phyloP scores from a whole-genome alignment of 2,888 invertebrate species.

The Siphonodentalium dalli region DNA sequence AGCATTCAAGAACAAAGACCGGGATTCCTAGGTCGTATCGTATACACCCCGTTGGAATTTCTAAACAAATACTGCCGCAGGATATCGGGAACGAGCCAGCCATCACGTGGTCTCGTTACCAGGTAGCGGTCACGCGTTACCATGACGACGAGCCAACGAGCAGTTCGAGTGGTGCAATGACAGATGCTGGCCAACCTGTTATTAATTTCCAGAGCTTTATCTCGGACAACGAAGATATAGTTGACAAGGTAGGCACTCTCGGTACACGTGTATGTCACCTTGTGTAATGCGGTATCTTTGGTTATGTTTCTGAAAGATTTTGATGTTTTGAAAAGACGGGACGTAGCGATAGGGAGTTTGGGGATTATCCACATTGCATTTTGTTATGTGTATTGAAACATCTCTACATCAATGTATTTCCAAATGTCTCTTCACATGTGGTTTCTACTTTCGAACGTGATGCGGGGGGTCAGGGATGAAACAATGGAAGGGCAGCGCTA shows the following conservation, averaged over 20 bases:
- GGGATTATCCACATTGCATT: too few relatives aligned
- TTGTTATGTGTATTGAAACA: too few relatives aligned
- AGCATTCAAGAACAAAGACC: slow-evolving; percentile 31
- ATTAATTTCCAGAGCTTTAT: slow-evolving; percentile 38
- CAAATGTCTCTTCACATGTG: too few relatives aligned
- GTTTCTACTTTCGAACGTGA: too few relatives aligned
- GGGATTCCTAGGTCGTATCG: slow-evolving; percentile 33
- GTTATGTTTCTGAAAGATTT: too few relatives aligned
- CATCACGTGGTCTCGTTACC: slow-evolving; percentile 44
- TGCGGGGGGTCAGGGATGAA: too few relatives aligned
- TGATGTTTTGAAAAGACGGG: too few relatives aligned
- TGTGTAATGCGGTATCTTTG: too few relatives aligned
- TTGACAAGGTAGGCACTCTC: slow-evolving; percentile 46
- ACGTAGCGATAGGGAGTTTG: too few relatives aligned
- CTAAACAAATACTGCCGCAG: slow-evolving; percentile 35
- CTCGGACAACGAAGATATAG: slow-evolving; percentile 39
- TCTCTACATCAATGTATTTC: too few relatives aligned
- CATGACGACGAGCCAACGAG: slow-evolving; percentile 40
- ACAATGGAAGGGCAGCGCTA: too few relatives aligned
- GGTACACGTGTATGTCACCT: too few relatives aligned
- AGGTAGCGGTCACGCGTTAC: slow-evolving; percentile 37
- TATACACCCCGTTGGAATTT: slow-evolving; percentile 27
- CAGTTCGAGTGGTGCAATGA: slow-evolving; percentile 42
- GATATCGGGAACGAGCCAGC: slow-evolving; percentile 31
- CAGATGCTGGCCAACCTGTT: slow-evolving; percentile 36